phyloP scores from a whole-genome alignment of 2,797 vertebrate species.

The Halcyon smyrnensis region DNA sequence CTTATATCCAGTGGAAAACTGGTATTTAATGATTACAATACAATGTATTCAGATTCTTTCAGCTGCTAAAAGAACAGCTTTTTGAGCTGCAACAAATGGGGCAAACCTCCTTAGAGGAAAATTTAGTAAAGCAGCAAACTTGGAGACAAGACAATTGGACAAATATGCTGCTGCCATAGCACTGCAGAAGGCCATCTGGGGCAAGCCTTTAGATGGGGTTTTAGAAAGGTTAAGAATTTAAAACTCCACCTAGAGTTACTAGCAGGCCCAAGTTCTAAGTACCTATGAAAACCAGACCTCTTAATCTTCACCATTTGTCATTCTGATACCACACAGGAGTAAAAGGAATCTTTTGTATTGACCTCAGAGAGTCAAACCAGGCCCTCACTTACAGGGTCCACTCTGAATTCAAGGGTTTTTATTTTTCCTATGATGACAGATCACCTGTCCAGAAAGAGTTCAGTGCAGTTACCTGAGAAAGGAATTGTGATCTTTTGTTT shows the following conservation, averaged over 20 bases:
- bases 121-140: slow-evolving; percentile 31
- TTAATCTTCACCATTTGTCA: slow-evolving; percentile 4
- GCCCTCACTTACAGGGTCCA: not conserved
- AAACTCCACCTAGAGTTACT: not conserved
- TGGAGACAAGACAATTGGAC: slow-evolving; percentile 16
- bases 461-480: not conserved
- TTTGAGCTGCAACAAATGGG: slow-evolving; percentile 28
- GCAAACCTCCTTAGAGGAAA: slow-evolving; percentile 39
- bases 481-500: not conserved
- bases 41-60: slow-evolving; percentile 30
- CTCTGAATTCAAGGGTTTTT: not conserved
- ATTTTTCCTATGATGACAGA: not conserved
- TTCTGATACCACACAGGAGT: not conserved
- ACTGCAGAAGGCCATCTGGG: not conserved
- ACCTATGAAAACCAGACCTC: slow-evolving; percentile 6
- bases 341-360: not conserved
- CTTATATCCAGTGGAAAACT: slow-evolving; percentile 21
- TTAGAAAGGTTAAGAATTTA: not conserved
- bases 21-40: slow-evolving; percentile 54
- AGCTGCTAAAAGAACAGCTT: slow-evolving; percentile 36
- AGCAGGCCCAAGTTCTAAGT: not conserved
- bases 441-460: not conserved
- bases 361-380: not conserved
- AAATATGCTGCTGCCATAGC: slow-evolving; percentile 22
- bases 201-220: not conserved